Base-by-base conservation (phyloP, 2,888 invertebrate species). In the Diarsia rubi region DNA sequence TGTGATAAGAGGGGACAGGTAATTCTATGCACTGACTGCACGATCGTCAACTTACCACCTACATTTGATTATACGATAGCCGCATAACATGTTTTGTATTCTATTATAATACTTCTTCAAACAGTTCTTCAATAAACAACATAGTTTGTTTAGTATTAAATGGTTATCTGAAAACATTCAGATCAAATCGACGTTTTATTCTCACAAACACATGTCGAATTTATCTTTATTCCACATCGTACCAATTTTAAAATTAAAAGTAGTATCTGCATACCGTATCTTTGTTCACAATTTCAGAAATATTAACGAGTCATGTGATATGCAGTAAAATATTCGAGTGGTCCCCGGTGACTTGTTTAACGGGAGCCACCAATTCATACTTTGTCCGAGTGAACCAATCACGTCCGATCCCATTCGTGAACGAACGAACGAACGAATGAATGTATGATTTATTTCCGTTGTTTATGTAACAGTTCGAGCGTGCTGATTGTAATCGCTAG, bases 401-500 rank as follows among this genome's bases (percentile, higher is more conserved):
- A 80, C 81, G 84, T 81, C 81, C 81, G 84, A 73, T 81, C 44
- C 81, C 69, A 68, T 80, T 84, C 69, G 84, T 67, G 78, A 82
- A 85, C 71, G 78, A 78, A 85, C 71, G 80, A 79, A 73, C 62
- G 75, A 73, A 79, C 69, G 84, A 84, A 72, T 82, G 79, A 74
- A 82, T 86, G 72, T 83, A 84, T 86, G 86, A 84, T 86, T 84
- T 84, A 84, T 81, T 59, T 62, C 49, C 70, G 82, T 86, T 86
- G 87, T 86, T 86, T 86, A 86, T 84, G 81, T 79, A 77, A 75
- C 76, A 73, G 76, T 84, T 77, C 71, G 57, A 81, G 82, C 82
- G 85, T 84, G 85, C 82, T 81, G 85, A 85, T 85, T 86, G 87
- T 86, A 86, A 85, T 84, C 87, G 73, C 57, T 47, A 45, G 64